A percentile compares a stretch with the other conserved stretches of the same genome.
Conservation (phyloP, 2,888 invertebrate genomes). For the Lordiphosa fenestrarum region DNA sequence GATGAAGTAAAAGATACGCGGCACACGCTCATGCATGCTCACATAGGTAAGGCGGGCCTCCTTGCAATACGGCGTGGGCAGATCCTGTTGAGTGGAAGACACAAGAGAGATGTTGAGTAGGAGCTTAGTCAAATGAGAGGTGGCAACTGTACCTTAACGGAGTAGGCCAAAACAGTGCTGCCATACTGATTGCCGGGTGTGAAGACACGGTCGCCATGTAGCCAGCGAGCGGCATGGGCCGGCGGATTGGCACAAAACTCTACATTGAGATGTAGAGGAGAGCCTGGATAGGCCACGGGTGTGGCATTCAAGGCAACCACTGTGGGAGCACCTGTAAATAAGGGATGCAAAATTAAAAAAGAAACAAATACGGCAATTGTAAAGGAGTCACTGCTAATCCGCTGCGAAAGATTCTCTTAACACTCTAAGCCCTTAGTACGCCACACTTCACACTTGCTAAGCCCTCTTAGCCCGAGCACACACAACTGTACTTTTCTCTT, state of each 20-base stretch:
- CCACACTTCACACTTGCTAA: slow-evolving; percentile 16
- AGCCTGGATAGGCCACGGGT: slow-evolving; percentile 86
- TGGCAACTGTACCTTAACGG: slow-evolving; percentile 77
- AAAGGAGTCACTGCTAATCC: no score
- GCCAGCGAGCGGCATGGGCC: slow-evolving; percentile 80
- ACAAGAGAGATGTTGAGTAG: not conserved
- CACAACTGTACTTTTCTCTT: slow-evolving; percentile 40
- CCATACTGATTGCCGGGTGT: slow-evolving; percentile 81
- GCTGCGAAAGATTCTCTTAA: not conserved
- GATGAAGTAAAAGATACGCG: slow-evolving; percentile 80
- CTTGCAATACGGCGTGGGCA: slow-evolving; percentile 80
- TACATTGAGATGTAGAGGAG: slow-evolving; percentile 85
- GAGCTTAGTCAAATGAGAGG: no score
- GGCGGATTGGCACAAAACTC: slow-evolving; percentile 90
- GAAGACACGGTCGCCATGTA: slow-evolving; percentile 80
- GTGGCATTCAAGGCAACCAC: slow-evolving; percentile 85
- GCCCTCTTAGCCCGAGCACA: slow-evolving; percentile 4
- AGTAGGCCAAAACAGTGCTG: slow-evolving; percentile 79
- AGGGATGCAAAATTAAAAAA: not conserved
- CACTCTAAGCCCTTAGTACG: slow-evolving; percentile 47
- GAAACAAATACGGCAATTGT: no score
- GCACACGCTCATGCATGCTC: slow-evolving; percentile 80
- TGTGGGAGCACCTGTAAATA: slow-evolving; percentile 84
- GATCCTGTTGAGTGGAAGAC: slow-evolving; percentile 63
- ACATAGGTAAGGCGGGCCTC: slow-evolving; percentile 80